A percentile compares a stretch with the other conserved stretches of the same genome.
phyloP scores from a whole-genome alignment of 1,140 invertebrate genomes.

The Bombus picipes region DNA sequence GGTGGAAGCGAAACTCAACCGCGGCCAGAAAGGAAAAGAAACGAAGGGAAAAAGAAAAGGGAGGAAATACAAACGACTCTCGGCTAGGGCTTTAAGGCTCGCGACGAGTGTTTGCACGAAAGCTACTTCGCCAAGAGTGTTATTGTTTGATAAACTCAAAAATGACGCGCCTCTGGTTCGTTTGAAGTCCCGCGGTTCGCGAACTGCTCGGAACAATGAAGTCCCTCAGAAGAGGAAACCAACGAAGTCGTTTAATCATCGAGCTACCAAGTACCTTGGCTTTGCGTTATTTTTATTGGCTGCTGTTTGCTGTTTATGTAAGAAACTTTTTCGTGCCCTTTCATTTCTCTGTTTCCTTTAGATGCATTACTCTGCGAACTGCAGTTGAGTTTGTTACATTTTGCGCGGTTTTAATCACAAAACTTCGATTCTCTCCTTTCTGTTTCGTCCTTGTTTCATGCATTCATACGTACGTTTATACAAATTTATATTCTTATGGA shows the following conservation, averaged over 20 bases:
- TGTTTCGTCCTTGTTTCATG: background rate
- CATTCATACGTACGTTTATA: background rate
- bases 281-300: conserved; percentile 13
- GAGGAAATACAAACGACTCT: conserved; percentile 6
- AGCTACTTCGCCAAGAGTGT: conserved; percentile 34
- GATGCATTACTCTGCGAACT: background rate
- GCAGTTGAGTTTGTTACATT: background rate
- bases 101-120: conserved; percentile 43
- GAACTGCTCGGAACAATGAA: background rate
- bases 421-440: background rate
- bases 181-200: background rate
- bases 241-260: conserved; percentile 23
- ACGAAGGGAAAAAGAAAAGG: background rate
- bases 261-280: background rate
- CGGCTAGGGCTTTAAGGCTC: background rate
- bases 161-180: conserved; percentile 17
- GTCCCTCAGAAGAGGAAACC: background rate
- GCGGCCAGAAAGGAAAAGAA: background rate
- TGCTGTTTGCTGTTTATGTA: background rate
- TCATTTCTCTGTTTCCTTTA: background rate
- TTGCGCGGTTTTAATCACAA: background rate
- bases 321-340: background rate
- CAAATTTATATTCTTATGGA: too few species aligned
- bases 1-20: conserved; percentile 1
- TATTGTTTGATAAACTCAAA: conserved; percentile 50